phyloP scores from a whole-genome alignment of 2,888 invertebrate species.

The Brenthis daphne region DNA sequence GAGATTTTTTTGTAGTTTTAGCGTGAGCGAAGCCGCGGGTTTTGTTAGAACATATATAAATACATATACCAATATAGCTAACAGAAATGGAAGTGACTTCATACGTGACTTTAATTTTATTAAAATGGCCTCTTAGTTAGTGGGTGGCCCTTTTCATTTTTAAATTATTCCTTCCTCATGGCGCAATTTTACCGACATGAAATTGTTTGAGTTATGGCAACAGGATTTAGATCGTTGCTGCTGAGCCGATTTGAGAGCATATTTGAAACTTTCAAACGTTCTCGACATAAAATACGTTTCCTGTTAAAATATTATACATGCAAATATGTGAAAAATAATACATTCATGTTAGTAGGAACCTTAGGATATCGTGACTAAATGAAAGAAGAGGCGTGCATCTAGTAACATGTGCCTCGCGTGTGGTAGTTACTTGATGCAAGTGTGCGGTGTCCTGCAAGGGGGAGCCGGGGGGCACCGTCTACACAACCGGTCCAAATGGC shows the following conservation, averaged over 20 bases:
- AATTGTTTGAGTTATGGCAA: conserved; percentile 20
- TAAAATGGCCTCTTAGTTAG: conserved; percentile 26
- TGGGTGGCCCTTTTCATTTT: conserved; percentile 36
- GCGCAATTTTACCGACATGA: conserved; percentile 29
- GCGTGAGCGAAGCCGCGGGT: too few relatives aligned
- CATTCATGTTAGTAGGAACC: conserved; percentile 19
- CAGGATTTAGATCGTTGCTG: conserved; percentile 17
- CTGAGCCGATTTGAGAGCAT: not conserved
- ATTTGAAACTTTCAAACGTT: too few relatives aligned
- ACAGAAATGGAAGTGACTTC: conserved; percentile 1
- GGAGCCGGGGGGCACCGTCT: conserved; percentile 49
- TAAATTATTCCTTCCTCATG: conserved; percentile 39
- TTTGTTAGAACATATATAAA: not conserved
- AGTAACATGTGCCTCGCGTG: conserved; percentile 29
- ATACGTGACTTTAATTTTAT: conserved; percentile 17
- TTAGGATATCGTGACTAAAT: conserved; percentile 19
- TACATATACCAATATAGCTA: not conserved
- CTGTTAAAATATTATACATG: too few relatives aligned
- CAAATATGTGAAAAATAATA: conserved; percentile 1
- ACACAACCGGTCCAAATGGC: conserved; percentile 65
- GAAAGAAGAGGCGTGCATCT: conserved; percentile 27
- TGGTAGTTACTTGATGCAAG: conserved; percentile 36
- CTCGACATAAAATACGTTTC: too few relatives aligned
- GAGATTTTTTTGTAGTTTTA: too few relatives aligned
- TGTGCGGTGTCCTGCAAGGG: conserved; percentile 44